Evolutionary conservation across 53 echinoderm and acorn worm genomes (phyloP), one percentile per base, ranked within the genome.

Genomic region (Echinarachnius parma): DNA sequence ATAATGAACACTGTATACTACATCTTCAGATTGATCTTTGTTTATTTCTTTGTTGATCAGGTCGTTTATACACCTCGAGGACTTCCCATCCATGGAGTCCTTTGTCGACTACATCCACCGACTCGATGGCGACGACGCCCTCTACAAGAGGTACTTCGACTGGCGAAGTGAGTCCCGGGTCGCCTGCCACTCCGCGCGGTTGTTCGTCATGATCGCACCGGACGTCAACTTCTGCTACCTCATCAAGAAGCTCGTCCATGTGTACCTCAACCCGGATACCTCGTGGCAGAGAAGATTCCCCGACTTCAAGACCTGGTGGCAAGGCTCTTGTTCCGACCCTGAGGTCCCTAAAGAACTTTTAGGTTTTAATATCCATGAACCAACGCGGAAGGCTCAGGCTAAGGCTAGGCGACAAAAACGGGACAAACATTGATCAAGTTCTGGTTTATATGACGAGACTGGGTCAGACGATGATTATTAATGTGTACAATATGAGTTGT

Each of bases 21-120:
- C n/a, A n/a, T n/a, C n/a, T n/a, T n/a, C n/a, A n/a, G n/a, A n/a
- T n/a, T n/a, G n/a, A n/a, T n/a, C n/a, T n/a, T n/a, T n/a, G n/a
- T n/a, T n/a, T n/a, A n/a, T n/a, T n/a, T n/a, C n/a, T n/a, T n/a
- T n/a, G n/a, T n/a, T n/a, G n/a, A n/a, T n/a, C n/a, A n/a, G n/a
- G 21, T 88, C 88, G 0, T 88, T 75, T 55, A 88, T 88, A 25
- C 61, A 83, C 21, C 75, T 75, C 37, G 80, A 83, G 5, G 88
- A 88, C 54, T 88, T 83, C 53, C 75, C 46, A 28, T 48, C 75
- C 9, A 58, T 59, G 45, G 52, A 59, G 9, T 53, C 75, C 15
- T 65, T 88, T 0, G 83, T 75, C 3, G 28, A 48, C 20, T 88
- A 57, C 70, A 57, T 88, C 19, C 49, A 52, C n/a, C 16, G 33